Percentiles rank a stretch among this genome's conserved stretches.
Evolutionary conservation across 2,888 invertebrate genomes (phyloP).

Genomic region (Polydrusus cervinus): DNA sequence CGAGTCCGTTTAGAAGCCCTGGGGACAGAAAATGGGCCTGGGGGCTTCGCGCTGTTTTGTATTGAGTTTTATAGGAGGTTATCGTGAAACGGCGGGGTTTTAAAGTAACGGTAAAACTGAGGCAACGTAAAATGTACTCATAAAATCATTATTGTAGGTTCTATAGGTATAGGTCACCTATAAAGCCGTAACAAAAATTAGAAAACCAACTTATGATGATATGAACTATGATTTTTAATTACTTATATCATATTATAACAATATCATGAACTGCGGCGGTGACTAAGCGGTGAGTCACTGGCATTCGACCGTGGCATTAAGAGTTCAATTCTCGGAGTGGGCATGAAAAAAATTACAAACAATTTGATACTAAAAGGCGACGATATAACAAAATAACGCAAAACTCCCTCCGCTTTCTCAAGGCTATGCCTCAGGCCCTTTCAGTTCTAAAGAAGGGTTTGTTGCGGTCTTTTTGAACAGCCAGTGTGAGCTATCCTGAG

Average conservation of each 20-base stretch:
- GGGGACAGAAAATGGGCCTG: not conserved
- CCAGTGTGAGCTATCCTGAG: slow-evolving; percentile 18
- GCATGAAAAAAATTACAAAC: no score
- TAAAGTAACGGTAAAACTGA: not conserved
- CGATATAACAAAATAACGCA: not conserved
- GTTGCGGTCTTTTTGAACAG: slow-evolving; percentile 48
- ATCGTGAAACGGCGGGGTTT: not conserved
- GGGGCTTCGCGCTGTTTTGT: not conserved
- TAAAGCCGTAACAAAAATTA: no score
- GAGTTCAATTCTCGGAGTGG: no score
- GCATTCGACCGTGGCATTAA: no score
- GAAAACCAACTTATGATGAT: no score
- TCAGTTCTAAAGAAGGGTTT: slow-evolving; percentile 41
- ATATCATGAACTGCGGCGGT: no score
- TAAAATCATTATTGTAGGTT: no score
- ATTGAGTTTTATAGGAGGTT: not conserved
- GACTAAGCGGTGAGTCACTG: no score
- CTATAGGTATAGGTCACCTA: no score
- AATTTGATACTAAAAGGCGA: no score
- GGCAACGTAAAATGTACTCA: not conserved
- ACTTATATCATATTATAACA: no score
- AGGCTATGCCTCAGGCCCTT: slow-evolving; percentile 22
- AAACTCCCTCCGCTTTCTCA: slow-evolving; percentile 19
- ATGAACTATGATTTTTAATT: no score
- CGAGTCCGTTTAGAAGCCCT: not conserved